phyloP scores from a whole-genome alignment of 2,797 vertebrate species.

The Cyprinodon diabolis region DNA sequence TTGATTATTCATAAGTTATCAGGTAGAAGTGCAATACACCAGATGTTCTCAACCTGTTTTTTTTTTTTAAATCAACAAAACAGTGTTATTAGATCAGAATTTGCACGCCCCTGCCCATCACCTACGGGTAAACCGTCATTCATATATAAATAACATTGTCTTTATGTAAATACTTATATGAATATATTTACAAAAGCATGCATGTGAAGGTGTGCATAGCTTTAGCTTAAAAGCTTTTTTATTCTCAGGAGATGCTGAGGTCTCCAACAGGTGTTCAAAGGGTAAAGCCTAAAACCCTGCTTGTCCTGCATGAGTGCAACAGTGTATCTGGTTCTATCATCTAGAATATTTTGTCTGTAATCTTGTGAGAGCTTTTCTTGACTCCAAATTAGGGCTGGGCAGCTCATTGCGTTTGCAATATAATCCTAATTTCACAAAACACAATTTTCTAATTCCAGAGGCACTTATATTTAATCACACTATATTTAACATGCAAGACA shows the following conservation, averaged over 20 bases:
- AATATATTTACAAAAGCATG: not conserved
- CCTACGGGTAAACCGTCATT: too few species aligned
- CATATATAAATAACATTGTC: not conserved
- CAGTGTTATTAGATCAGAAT: too few species aligned
- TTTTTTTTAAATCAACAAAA: not conserved
- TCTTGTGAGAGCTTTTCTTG: not conserved
- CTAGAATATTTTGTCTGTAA: not conserved
- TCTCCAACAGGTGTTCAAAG: not conserved
- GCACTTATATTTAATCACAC: too few species aligned
- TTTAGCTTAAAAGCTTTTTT: not conserved
- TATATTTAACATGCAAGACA: too few species aligned
- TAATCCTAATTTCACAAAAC: too few species aligned
- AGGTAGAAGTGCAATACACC: not conserved
- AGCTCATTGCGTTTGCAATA: too few species aligned
- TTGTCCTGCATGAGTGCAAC: not conserved
- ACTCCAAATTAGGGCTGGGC: too few species aligned
- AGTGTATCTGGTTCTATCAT: not conserved
- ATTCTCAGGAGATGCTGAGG: not conserved
- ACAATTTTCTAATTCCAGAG: too few species aligned
- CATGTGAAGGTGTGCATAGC: not conserved
- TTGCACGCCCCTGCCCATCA: too few species aligned
- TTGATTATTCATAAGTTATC: not conserved
- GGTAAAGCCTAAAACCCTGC: not conserved
- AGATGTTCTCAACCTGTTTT: not conserved
- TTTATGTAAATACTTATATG: not conserved